Percentiles rank a stretch among this genome's conserved stretches.
Evolutionary conservation across 2,888 invertebrate species (phyloP).

Genomic region (Mesochorus sp.): DNA sequence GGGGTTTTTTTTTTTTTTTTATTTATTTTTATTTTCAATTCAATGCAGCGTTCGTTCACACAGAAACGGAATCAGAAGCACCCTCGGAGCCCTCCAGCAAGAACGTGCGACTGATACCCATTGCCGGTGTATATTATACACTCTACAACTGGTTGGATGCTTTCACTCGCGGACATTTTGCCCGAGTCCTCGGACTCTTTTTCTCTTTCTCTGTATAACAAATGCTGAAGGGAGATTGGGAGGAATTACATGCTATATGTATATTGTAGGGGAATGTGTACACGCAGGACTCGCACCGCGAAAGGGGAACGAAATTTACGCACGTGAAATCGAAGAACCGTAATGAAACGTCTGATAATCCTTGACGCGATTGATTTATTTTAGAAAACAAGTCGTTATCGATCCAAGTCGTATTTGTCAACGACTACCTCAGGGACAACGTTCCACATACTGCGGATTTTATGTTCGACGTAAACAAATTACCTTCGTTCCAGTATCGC

Average conservation of each 20-base stretch:
- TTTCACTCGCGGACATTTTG: conserved; percentile 27
- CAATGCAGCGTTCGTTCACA: conserved; percentile 20
- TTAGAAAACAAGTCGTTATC: neutral
- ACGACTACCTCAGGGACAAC: too few relatives aligned
- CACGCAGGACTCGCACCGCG: neutral
- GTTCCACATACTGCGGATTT: too few relatives aligned
- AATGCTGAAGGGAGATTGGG: neutral
- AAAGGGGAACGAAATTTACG: neutral
- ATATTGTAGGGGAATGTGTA: neutral
- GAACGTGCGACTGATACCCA: conserved; percentile 39
- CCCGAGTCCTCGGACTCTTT: neutral
- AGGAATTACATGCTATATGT: conserved; percentile 22
- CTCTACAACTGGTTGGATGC: conserved; percentile 21
- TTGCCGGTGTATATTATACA: conserved; percentile 17
- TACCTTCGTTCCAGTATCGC: too few relatives aligned
- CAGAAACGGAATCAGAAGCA: conserved; percentile 36
- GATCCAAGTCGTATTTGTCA: neutral
- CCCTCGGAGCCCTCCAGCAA: conserved; percentile 25
- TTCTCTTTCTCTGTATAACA: neutral
- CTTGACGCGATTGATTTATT: conserved; percentile 19
- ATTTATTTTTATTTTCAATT: conserved; percentile 6
- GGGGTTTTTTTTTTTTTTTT: neutral
- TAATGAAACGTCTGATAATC: conserved; percentile 3
- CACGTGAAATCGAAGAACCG: conserved; percentile 2
- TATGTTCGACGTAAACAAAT: too few relatives aligned